Percentiles rank a stretch among this genome's conserved stretches.
phyloP scores from a whole-genome alignment of 2,888 invertebrate genomes.

The Brenthis daphne region DNA sequence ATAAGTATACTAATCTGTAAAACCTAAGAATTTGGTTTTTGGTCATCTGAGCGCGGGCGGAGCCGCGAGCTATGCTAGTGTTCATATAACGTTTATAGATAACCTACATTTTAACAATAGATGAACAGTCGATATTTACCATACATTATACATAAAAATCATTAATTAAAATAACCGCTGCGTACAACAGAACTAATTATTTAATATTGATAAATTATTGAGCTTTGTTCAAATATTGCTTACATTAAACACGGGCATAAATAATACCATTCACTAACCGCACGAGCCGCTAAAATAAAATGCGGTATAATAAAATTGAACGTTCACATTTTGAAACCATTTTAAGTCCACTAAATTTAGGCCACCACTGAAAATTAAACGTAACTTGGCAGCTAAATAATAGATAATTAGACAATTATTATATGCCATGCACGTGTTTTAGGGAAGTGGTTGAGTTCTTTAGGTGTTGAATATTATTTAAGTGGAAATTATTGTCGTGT shows the following conservation, averaged over 20 bases:
- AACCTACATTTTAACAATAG: slow-evolving; percentile 16
- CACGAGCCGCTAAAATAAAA: slow-evolving; percentile 38
- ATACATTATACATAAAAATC: slow-evolving; percentile 18
- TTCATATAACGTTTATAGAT: background rate
- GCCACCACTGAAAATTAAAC: slow-evolving; percentile 35
- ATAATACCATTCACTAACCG: slow-evolving; percentile 35
- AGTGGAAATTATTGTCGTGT: too few relatives aligned
- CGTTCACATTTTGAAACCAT: slow-evolving; percentile 33
- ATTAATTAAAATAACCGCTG: slow-evolving; percentile 36
- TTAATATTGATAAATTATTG: slow-evolving; percentile 39
- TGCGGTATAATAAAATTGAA: slow-evolving; percentile 33
- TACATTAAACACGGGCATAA: slow-evolving; percentile 35
- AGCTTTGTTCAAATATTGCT: slow-evolving; percentile 37
- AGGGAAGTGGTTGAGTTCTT: background rate
- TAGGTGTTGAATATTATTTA: too few relatives aligned
- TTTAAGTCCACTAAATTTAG: slow-evolving; percentile 38
- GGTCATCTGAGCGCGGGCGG: too few relatives aligned
- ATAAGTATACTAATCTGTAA: too few relatives aligned
- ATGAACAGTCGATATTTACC: background rate
- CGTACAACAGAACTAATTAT: slow-evolving; percentile 37
- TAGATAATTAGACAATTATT: slow-evolving; percentile 26
- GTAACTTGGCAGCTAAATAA: slow-evolving; percentile 33
- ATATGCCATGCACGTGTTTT: slow-evolving; percentile 10
- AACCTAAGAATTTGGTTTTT: too few relatives aligned
- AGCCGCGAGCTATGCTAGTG: too few relatives aligned